These are phyloP conservation scores for Tokudaia tokunoshimensis DNA, from an alignment of 2,797 vertebrate species.

Conservation along the genomic window DNA sequence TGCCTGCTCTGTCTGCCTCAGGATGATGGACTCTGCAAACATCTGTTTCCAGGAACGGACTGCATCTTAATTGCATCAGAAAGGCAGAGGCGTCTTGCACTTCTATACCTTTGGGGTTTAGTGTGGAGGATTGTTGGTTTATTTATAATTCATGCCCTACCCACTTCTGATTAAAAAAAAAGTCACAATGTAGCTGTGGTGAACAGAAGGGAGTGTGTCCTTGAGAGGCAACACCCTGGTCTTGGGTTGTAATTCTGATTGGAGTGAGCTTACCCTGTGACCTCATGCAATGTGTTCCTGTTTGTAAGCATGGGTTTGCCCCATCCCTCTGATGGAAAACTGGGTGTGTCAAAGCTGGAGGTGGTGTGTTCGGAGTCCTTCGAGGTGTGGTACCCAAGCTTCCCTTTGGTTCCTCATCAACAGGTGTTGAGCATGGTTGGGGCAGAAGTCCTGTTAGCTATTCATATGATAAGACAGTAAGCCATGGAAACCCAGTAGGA, in stretches of 20 bases:
- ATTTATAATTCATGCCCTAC: constrained; percentile 75
- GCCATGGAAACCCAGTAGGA: background rate
- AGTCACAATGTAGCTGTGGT: background rate
- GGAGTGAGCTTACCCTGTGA: background rate
- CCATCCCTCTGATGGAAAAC: background rate
- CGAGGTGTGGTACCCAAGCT: accelerated
- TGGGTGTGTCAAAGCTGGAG: accelerated
- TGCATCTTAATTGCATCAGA: constrained; percentile 76
- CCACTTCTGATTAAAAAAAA: constrained; percentile 26
- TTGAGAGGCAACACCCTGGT: background rate
- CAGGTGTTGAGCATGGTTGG: background rate
- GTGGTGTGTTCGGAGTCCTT: background rate
- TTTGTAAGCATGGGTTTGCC: background rate
- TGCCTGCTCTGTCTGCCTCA: background rate
- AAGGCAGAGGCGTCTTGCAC: constrained; percentile 32
- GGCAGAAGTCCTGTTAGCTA: constrained; percentile 40
- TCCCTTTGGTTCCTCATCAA: background rate
- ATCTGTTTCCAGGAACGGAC: constrained; percentile 71
- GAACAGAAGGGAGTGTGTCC: background rate
- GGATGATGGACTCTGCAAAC: background rate
- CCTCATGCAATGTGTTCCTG: background rate
- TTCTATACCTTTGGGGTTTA: constrained; percentile 71
- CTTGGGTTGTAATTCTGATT: constrained; percentile 8
- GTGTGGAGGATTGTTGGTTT: constrained; percentile 68
- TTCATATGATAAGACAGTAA: constrained; percentile 5